phyloP scores from a whole-genome alignment of 2,888 invertebrate species.

The Coelopa pilipes region DNA sequence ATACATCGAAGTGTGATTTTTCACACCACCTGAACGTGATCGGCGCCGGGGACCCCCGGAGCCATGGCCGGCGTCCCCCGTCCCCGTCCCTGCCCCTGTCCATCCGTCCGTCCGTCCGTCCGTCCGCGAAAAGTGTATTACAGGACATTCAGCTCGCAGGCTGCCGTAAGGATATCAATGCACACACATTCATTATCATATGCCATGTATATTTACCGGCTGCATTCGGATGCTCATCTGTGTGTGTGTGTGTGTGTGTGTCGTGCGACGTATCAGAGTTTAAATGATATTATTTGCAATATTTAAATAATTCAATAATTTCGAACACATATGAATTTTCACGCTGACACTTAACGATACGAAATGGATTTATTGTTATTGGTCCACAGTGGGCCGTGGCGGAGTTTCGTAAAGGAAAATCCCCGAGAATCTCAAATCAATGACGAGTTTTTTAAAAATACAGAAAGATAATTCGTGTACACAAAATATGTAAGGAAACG shows the following conservation, averaged over 20 bases:
- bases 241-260: conserved; percentile 10
- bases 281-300: conserved; percentile 35
- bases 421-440: neutral
- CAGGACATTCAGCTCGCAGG: neutral
- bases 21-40: conserved; percentile 20
- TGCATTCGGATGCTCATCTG: neutral
- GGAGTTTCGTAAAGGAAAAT: neutral
- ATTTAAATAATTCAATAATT: conserved; percentile 37
- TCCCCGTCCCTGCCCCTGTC: neutral
- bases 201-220: conserved; percentile 2
- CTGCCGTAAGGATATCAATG: neutral
- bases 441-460: neutral
- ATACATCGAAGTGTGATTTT: conserved; percentile 22
- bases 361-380: conserved; percentile 36
- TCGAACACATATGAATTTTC: conserved; percentile 32
- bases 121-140: neutral
- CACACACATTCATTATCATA: too few species aligned
- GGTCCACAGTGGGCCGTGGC: conserved; percentile 20
- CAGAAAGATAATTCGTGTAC: too few species aligned
- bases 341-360: conserved; percentile 30
- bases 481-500: too few species aligned
- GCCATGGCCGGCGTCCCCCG: neutral
- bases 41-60: conserved; percentile 2
- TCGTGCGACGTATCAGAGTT: conserved; percentile 21
- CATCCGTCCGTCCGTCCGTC: neutral